Conservation (phyloP, 1,140 invertebrate genomes). For the Bombus sylvicola region DNA sequence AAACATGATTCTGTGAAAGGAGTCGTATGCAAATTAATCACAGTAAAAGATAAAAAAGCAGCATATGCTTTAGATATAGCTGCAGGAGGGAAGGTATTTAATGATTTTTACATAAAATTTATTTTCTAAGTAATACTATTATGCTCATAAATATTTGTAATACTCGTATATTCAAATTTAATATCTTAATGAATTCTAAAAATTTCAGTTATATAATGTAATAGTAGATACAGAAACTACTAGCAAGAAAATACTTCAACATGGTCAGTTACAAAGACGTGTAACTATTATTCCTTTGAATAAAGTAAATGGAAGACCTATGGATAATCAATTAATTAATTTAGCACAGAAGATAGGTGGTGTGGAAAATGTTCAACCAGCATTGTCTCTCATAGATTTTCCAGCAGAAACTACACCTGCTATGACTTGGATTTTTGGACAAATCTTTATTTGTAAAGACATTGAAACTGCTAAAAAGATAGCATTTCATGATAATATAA, state of each 20-base stretch:
- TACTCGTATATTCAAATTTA: not conserved
- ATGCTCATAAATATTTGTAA: not conserved
- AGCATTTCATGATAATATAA: conserved; percentile 90
- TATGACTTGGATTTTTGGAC: conserved; percentile 95
- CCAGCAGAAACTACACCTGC: conserved; percentile 87
- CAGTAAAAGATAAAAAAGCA: conserved; percentile 88
- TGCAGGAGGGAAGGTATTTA: conserved; percentile 91
- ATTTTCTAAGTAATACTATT: not conserved
- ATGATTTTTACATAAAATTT: conserved; percentile 19
- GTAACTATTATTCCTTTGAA: conserved; percentile 97
- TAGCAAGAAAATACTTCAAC: conserved; percentile 92
- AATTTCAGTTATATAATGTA: conserved; percentile 92
- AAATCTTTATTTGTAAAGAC: conserved; percentile 92
- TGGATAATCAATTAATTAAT: conserved; percentile 85
- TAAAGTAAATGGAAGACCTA: conserved; percentile 88
- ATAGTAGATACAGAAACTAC: conserved; percentile 95
- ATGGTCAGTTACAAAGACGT: conserved; percentile 90
- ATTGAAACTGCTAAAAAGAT: conserved; percentile 91
- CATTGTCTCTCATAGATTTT: conserved; percentile 92
- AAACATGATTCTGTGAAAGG: conserved; percentile 90
- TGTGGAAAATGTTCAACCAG: conserved; percentile 91
- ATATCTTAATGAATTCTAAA: conserved; percentile 37
- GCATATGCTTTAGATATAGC: conserved; percentile 93
- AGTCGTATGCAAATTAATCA: conserved; percentile 89
- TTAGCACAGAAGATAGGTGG: conserved; percentile 90